A percentile compares a stretch with the other conserved stretches of the same genome.
Conservation (phyloP, 2,888 invertebrate genomes). For the Steinernema hermaphroditum region DNA sequence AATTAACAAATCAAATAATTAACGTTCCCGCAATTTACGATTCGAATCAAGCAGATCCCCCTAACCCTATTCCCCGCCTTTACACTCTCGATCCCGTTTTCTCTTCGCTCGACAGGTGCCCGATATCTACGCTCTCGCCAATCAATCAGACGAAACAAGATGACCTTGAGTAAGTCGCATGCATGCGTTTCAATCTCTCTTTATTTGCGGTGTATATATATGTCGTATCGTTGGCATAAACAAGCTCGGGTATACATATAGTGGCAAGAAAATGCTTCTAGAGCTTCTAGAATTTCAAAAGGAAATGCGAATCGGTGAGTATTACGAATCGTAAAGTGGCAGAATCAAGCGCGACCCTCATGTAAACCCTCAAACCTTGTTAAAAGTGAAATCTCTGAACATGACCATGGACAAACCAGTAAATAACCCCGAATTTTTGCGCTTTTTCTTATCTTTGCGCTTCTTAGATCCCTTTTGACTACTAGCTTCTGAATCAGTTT, state of each 20-base stretch:
- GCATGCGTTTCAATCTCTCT: slow-evolving; percentile 12
- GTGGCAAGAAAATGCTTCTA: slow-evolving; percentile 5
- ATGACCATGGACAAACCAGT: slow-evolving; percentile 18
- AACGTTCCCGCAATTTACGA: slow-evolving; percentile 24
- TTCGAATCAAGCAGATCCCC: slow-evolving; percentile 19
- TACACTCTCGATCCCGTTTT: slow-evolving; percentile 21
- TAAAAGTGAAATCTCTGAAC: slow-evolving; percentile 16
- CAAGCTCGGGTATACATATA: neutral
- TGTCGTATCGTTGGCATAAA: neutral
- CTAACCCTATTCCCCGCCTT: neutral
- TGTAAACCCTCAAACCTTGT: neutral
- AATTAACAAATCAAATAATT: slow-evolving; percentile 12
- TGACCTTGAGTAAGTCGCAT: neutral
- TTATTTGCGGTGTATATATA: slow-evolving; percentile 1
- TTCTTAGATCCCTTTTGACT: slow-evolving; percentile 17
- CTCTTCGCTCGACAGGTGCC: neutral
- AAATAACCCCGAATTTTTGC: slow-evolving; percentile 4
- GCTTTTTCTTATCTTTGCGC: slow-evolving; percentile 24
- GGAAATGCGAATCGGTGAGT: neutral
- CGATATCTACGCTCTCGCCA: neutral
- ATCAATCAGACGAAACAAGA: slow-evolving; percentile 12
- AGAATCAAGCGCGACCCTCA: neutral
- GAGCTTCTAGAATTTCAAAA: neutral
- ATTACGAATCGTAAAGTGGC: neutral
- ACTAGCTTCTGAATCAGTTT: slow-evolving; percentile 18